Conservation (phyloP, 1,140 invertebrate genomes). For the Myzus persicae region DNA sequence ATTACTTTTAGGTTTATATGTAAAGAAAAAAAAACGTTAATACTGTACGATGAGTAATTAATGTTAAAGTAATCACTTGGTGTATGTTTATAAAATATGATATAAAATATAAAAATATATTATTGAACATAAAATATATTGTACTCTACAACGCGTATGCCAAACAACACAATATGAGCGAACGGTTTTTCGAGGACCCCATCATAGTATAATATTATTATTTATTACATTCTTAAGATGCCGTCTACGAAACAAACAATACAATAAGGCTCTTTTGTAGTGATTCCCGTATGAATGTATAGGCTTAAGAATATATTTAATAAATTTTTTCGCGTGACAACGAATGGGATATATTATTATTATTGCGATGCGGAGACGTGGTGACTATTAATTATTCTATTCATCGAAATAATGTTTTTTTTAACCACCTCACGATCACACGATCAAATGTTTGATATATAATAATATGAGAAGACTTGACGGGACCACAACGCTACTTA, state of each 20-base stretch:
- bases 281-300: background rate
- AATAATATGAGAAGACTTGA: background rate
- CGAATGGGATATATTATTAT: background rate
- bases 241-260: background rate
- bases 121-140: background rate
- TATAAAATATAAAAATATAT: background rate
- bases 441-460: conserved; percentile 9
- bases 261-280: background rate
- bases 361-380: background rate
- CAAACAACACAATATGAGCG: background rate
- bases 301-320: conserved; percentile 7
- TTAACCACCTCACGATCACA: conserved; percentile 13
- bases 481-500: background rate
- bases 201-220: background rate
- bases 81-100: background rate
- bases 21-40: too few species aligned
- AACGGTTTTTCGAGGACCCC: background rate
- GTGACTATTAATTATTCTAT: conserved; percentile 18
- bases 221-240: background rate
- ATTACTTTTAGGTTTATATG: too few species aligned
- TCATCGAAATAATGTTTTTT: background rate
- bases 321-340: conserved; percentile 2
- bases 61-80: too few species aligned
- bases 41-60: too few species aligned
- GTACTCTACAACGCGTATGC: background rate